Conservation (phyloP, 1,140 invertebrate species). For the Drosophila albomicans region DNA sequence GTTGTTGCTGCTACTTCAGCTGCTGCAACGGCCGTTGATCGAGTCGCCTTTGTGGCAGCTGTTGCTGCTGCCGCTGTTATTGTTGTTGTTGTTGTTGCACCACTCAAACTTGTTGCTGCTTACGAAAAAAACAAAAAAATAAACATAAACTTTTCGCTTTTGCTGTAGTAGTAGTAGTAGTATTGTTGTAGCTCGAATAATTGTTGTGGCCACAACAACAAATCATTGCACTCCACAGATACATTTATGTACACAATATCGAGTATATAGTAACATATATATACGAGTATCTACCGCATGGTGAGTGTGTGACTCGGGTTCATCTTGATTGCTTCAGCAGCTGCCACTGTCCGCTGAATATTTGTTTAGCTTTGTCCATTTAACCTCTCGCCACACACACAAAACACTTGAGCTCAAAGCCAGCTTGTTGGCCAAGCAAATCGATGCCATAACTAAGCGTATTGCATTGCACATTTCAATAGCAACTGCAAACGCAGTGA, state of each 20-base stretch:
- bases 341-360: slow-evolving; percentile 42
- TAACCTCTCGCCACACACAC: slow-evolving; percentile 2
- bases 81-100: slow-evolving; percentile 55
- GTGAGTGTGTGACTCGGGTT: slow-evolving; percentile 29
- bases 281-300: not conserved
- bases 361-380: slow-evolving; percentile 29
- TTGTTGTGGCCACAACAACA: slow-evolving; percentile 60
- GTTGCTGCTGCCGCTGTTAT: slow-evolving; percentile 23
- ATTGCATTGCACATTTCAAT: slow-evolving; percentile 6
- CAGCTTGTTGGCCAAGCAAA: slow-evolving; percentile 15
- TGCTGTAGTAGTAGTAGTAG: slow-evolving; percentile 35
- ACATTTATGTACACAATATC: slow-evolving; percentile 39
- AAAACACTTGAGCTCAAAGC: slow-evolving; percentile 22
- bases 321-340: slow-evolving; percentile 76
- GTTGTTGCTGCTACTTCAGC: slow-evolving; percentile 8
- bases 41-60: slow-evolving; percentile 47
- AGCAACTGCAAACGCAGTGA: not conserved
- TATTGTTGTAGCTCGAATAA: slow-evolving; percentile 41
- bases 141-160: slow-evolving; percentile 61
- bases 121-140: slow-evolving; percentile 61
- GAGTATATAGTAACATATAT: slow-evolving; percentile 6
- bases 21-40: slow-evolving; percentile 43
- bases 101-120: slow-evolving; percentile 73
- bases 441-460: slow-evolving; percentile 25
- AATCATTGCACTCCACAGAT: slow-evolving; percentile 58